Evolutionary conservation across 2,888 invertebrate species (phyloP).

Genomic region (Eustalomyia histrio): DNA sequence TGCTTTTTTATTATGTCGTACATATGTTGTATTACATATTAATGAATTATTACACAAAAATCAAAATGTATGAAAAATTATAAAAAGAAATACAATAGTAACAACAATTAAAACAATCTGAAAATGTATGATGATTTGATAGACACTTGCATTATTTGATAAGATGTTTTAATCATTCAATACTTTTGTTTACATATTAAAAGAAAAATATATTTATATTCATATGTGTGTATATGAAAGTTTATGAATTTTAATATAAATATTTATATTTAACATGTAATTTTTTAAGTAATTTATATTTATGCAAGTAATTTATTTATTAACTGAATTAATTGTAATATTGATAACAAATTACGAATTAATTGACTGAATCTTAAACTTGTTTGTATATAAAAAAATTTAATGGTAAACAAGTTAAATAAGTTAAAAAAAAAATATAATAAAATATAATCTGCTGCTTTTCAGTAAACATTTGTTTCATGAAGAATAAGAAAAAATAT

Average conservation of each 20-base stretch:
- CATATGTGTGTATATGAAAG: slow-evolving; percentile 20
- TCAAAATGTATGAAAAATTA: slow-evolving; percentile 16
- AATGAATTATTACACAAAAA: slow-evolving; percentile 39
- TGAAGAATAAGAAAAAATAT: too few relatives aligned
- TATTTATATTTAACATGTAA: slow-evolving; percentile 50
- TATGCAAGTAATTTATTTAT: slow-evolving; percentile 3
- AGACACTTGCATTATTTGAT: slow-evolving; percentile 34
- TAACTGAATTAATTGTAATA: slow-evolving; percentile 45
- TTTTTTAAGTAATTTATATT: slow-evolving; percentile 42
- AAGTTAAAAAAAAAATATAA: too few relatives aligned
- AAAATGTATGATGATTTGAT: slow-evolving; percentile 25
- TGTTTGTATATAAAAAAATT: background rate
- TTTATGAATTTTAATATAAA: slow-evolving; percentile 22
- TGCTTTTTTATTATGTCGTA: slow-evolving; percentile 24
- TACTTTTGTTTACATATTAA: background rate
- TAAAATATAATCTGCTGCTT: too few relatives aligned
- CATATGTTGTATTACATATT: slow-evolving; percentile 20
- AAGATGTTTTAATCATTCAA: slow-evolving; percentile 53
- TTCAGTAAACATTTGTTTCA: too few relatives aligned
- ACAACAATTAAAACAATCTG: slow-evolving; percentile 1
- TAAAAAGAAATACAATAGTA: slow-evolving; percentile 9
- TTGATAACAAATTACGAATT: slow-evolving; percentile 41
- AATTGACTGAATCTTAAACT: background rate
- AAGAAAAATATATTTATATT: background rate
- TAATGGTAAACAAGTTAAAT: too few relatives aligned